Evolutionary conservation across 2,113 vertebrate genomes (phyloP).

Genomic region (Triplophysa siluroides): DNA sequence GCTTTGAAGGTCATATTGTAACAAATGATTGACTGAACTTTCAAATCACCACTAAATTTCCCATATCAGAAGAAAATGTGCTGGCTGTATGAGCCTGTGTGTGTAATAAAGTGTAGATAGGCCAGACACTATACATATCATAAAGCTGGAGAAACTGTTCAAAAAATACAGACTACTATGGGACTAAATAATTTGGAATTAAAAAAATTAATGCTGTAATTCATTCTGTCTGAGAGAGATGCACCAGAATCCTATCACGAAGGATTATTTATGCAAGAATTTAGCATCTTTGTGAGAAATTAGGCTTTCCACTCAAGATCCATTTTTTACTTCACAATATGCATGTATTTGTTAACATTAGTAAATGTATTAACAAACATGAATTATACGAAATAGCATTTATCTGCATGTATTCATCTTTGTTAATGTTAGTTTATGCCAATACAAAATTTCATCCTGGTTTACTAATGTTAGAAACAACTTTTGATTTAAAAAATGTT

Average conservation of each 20-base stretch:
- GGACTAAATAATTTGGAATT: background rate
- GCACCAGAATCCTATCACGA: too few species aligned
- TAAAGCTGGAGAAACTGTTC: background rate
- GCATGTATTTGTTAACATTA: too few species aligned
- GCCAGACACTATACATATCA: background rate
- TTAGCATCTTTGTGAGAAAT: background rate
- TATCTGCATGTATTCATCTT: too few species aligned
- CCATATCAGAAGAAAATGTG: conserved; percentile 13
- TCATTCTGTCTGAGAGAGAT: background rate
- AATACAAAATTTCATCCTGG: too few species aligned
- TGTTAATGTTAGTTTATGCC: too few species aligned
- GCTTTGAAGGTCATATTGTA: conserved; percentile 24
- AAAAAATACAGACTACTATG: background rate
- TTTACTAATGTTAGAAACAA: too few species aligned
- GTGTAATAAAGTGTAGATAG: conserved; percentile 18
- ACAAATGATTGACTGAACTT: conserved; percentile 37
- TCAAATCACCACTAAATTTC: conserved; percentile 30
- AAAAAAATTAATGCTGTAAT: background rate
- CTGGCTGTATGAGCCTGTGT: conserved; percentile 11
- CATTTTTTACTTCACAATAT: too few species aligned
- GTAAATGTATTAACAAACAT: too few species aligned
- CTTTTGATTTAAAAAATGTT: too few species aligned
- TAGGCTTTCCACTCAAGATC: too few species aligned
- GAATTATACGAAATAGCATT: too few species aligned
- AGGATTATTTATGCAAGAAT: background rate